These are phyloP conservation scores for Lasioglossum morio DNA, from an alignment of 2,888 invertebrate species.

Conservation along the genomic window DNA sequence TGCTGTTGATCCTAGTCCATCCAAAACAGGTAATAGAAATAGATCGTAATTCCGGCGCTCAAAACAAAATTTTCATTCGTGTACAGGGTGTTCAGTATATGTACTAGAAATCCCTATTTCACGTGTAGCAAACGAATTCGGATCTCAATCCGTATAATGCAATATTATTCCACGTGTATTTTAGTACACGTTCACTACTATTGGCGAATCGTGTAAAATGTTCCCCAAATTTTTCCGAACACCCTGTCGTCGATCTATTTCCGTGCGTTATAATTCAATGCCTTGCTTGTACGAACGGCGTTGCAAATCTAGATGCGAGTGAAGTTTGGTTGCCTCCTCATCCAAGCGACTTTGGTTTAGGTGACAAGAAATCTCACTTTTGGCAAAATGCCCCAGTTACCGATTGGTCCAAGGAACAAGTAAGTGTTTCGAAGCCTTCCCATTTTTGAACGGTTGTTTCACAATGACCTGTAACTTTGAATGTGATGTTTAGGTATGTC, in stretches of 20 bases:
- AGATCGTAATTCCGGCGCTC: background rate
- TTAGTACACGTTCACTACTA: too few relatives aligned
- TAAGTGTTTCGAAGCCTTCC: constrained; percentile 77
- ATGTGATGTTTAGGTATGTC: constrained; percentile 90
- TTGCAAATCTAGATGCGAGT: constrained; percentile 80
- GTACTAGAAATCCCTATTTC: too few relatives aligned
- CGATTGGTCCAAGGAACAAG: constrained; percentile 93
- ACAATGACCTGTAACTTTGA: constrained; percentile 7
- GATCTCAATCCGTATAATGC: too few relatives aligned
- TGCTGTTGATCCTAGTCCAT: constrained; percentile 81
- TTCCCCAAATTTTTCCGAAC: background rate
- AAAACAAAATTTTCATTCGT: background rate
- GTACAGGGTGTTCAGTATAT: background rate
- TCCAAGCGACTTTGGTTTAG: constrained; percentile 87
- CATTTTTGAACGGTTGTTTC: background rate
- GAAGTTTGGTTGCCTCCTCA: constrained; percentile 86
- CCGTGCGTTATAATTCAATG: constrained; percentile 23
- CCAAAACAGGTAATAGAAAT: constrained; percentile 79
- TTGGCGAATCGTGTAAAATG: background rate
- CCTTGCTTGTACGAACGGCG: constrained; percentile 32
- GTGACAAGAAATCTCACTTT: constrained; percentile 88
- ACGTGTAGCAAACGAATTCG: too few relatives aligned
- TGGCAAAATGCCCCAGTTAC: constrained; percentile 89
- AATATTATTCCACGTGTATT: too few relatives aligned
- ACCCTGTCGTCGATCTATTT: background rate